These are phyloP conservation scores for Sigmodon hispidus DNA, from an alignment of 2,113 vertebrate species.

Conservation along the genomic window DNA sequence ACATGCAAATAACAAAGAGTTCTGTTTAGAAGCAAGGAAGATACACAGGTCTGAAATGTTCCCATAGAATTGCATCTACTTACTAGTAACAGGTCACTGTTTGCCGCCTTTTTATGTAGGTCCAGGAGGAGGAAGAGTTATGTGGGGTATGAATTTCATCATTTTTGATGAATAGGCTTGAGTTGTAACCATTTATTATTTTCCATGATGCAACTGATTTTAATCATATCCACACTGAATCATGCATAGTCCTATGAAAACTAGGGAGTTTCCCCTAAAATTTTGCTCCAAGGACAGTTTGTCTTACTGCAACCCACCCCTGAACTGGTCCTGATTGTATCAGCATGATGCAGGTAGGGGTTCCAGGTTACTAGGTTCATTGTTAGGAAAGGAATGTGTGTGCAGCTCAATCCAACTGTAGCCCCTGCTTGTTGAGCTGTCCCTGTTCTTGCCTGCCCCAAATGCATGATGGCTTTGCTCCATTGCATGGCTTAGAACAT, in stretches of 20 bases:
- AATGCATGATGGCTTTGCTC: not conserved
- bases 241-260: too few species aligned
- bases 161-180: not conserved
- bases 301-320: not conserved
- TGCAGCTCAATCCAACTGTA: too few species aligned
- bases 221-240: not conserved
- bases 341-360: not conserved
- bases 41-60: not conserved
- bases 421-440: not conserved
- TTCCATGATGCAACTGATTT: not conserved
- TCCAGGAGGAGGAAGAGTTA: not conserved
- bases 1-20: not conserved
- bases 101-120: not conserved
- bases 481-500: not conserved
- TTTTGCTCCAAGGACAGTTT: not conserved
- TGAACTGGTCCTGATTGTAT: not conserved
- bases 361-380: not conserved
- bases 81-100: not conserved
- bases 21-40: not conserved
- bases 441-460: not conserved
- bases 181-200: not conserved
- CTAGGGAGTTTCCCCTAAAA: not conserved
- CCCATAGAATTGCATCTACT: not conserved
- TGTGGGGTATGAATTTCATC: not conserved
- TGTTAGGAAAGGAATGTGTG: not conserved